Evolutionary conservation across 2,797 vertebrate genomes (phyloP).

Genomic region (Argentina silus): DNA sequence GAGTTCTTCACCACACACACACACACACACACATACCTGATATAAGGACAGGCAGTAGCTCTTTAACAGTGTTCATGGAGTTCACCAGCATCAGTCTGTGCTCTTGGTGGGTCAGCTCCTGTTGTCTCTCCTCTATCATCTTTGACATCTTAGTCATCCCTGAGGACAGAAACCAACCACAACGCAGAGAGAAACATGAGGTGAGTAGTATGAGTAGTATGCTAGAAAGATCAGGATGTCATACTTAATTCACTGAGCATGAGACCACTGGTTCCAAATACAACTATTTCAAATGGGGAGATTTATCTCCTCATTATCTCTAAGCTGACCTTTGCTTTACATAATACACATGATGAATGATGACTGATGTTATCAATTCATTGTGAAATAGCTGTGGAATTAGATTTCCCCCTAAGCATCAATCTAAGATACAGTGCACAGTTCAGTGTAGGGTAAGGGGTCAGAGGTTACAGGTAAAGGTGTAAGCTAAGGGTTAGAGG

Average conservation of each 20-base stretch:
- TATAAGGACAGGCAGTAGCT: conserved; percentile 95
- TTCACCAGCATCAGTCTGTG: conserved; percentile 94
- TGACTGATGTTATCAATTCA: too few species aligned
- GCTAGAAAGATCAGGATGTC: too few species aligned
- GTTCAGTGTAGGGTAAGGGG: neutral
- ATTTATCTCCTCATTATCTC: too few species aligned
- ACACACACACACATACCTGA: conserved; percentile 76
- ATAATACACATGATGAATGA: too few species aligned
- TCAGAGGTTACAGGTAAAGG: neutral
- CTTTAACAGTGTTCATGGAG: conserved; percentile 97
- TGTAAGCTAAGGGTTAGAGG: neutral
- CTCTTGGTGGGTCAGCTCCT: conserved; percentile 97
- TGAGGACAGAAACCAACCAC: conserved; percentile 53
- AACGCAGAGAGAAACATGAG: neutral
- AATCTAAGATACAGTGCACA: too few species aligned
- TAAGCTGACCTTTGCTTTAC: too few species aligned
- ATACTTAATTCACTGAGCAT: too few species aligned
- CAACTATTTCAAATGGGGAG: too few species aligned
- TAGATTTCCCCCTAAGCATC: too few species aligned
- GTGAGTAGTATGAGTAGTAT: neutral
- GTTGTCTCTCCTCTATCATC: conserved; percentile 98
- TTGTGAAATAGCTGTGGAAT: too few species aligned
- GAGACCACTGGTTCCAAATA: too few species aligned
- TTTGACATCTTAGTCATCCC: conserved; percentile 99
- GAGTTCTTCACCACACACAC: neutral